These are phyloP conservation scores for Parnassius smintheus DNA, from an alignment of 2,888 invertebrate genomes.

Conservation along the genomic window DNA sequence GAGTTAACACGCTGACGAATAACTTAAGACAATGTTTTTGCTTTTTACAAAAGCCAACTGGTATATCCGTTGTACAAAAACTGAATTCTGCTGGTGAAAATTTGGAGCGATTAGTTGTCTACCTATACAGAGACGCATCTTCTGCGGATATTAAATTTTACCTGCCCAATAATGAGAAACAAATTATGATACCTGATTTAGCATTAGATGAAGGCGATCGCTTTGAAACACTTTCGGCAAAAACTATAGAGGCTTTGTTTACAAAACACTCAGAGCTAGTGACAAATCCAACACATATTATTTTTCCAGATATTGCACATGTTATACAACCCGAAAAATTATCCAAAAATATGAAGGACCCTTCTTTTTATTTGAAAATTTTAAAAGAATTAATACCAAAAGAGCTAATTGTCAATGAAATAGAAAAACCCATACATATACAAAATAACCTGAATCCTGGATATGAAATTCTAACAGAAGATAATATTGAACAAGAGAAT, in stretches of 20 bases:
- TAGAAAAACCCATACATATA: neutral
- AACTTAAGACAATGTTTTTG: conserved; percentile 40
- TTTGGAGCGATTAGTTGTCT: conserved; percentile 51
- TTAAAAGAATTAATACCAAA: conserved; percentile 1
- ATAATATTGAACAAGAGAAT: neutral
- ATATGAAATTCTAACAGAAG: neutral
- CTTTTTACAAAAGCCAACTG: conserved; percentile 30
- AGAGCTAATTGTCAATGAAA: neutral
- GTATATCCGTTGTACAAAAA: conserved; percentile 34
- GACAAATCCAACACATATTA: neutral
- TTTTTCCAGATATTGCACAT: neutral
- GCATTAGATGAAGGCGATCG: conserved; percentile 41
- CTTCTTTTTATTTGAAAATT: neutral
- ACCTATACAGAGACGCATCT: conserved; percentile 44
- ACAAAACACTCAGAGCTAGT: conserved; percentile 11
- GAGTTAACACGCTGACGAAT: conserved; percentile 1
- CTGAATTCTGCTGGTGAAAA: conserved; percentile 35
- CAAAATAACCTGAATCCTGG: neutral
- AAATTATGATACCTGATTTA: conserved; percentile 52
- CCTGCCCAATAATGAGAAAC: conserved; percentile 49
- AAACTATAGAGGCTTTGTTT: conserved; percentile 5
- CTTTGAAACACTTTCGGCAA: conserved; percentile 3
- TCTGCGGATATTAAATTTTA: conserved; percentile 43
- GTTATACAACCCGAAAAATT: neutral
- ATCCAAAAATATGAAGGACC: neutral